A percentile compares a stretch with the other conserved stretches of the same genome.
phyloP scores from a whole-genome alignment of 2,113 vertebrate genomes.

The Corydoras maculifer region DNA sequence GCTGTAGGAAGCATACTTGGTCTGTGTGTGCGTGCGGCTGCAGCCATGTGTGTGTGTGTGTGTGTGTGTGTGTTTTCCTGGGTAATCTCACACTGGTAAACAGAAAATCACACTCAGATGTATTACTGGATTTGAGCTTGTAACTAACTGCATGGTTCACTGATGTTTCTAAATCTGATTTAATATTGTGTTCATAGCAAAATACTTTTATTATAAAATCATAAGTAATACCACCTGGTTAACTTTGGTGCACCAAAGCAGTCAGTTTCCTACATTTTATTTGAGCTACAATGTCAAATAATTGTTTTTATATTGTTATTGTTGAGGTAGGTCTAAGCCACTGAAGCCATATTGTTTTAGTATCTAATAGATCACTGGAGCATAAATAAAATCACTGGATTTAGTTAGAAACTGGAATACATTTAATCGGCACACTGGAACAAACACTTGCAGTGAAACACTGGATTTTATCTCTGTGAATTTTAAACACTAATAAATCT shows the following conservation, averaged over 20 bases:
- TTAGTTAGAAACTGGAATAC: conserved; percentile 32
- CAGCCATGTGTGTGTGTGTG: not conserved
- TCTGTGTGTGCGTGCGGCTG: not conserved
- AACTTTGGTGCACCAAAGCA: not conserved
- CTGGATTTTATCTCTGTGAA: conserved; percentile 26
- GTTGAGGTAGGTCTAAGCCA: not conserved
- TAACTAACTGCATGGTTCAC: not conserved
- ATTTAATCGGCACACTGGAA: conserved; percentile 36
- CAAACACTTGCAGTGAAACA: conserved; percentile 29
- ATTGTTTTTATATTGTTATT: not conserved
- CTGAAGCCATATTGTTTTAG: not conserved
- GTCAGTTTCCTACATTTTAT: not conserved
- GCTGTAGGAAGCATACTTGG: not conserved
- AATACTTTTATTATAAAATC: not conserved
- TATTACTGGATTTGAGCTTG: not conserved
- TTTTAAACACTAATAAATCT: too few species aligned
- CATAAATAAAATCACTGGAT: conserved; percentile 33
- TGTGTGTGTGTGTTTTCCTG: not conserved
- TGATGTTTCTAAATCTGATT: not conserved
- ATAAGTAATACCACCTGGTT: not conserved
- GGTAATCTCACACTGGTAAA: not conserved
- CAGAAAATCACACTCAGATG: not conserved
- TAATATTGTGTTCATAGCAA: not conserved
- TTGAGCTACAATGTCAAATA: not conserved
- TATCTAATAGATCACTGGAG: conserved; percentile 33